phyloP scores from a whole-genome alignment of 2,113 vertebrate genomes.

The Anarrhichthys ocellatus region DNA sequence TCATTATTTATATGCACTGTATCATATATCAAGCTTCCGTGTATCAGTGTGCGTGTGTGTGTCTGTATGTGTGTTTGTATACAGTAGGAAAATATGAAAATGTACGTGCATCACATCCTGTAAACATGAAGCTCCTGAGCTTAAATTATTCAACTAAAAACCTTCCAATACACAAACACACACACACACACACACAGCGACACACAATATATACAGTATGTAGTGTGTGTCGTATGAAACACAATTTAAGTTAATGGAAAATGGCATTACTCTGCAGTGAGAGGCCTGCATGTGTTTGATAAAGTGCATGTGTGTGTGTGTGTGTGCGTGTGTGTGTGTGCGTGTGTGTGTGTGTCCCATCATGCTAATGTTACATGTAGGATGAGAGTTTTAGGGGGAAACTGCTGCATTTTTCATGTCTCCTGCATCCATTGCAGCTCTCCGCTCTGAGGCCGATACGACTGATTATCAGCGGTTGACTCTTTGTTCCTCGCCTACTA shows the following conservation, averaged over 20 bases:
- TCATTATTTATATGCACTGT: not conserved
- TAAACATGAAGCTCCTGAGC: not conserved
- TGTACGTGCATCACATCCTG: slow-evolving; percentile 17
- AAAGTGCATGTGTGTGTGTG: slow-evolving; percentile 6
- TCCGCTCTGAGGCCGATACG: not conserved
- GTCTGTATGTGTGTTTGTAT: not conserved
- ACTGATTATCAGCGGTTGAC: not conserved
- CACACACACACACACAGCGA: not conserved
- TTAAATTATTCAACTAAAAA: slow-evolving; percentile 49
- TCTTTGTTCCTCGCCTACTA: not conserved
- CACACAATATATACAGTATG: not conserved
- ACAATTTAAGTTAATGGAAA: slow-evolving; percentile 37
- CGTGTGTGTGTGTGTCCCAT: slow-evolving; percentile 15
- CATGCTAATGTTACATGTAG: slow-evolving; percentile 44
- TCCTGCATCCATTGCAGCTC: slow-evolving; percentile 23
- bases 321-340: slow-evolving; percentile 19
- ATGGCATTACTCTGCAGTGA: slow-evolving; percentile 10
- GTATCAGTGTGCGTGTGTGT: not conserved
- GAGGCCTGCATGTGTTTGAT: slow-evolving; percentile 23
- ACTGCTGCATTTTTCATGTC: slow-evolving; percentile 54
- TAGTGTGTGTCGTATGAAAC: not conserved
- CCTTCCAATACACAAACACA: not conserved
- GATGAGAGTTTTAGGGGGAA: slow-evolving; percentile 22
- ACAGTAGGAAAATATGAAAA: not conserved
- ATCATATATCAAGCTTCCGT: not conserved